Base-by-base conservation (phyloP, 2,113 vertebrate species). In the Morone chrysops region DNA sequence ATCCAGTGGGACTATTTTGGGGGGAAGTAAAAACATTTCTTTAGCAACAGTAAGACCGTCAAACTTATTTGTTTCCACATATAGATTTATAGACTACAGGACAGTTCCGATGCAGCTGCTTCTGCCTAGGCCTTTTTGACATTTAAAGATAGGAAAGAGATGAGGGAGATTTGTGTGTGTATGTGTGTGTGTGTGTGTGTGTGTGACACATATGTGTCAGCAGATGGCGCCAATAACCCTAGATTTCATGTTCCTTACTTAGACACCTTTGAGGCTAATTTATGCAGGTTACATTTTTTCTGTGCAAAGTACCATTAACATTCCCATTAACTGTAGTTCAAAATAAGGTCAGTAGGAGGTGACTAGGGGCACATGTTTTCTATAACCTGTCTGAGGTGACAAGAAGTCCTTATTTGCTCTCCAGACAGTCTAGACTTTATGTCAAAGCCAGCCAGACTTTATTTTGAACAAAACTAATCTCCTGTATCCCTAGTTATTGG, bases 221-320 rank as follows among this genome's bases (percentile, higher is more conserved):
- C 87, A 93, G 91, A 85, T 90, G 91, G 90, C 84, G 80, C 89
- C 71, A 89, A 17, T 18, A n/a, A 41, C 14, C 56, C 20, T 59
- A 22, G 4, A 70, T 88, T 68, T 41, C 7, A 47, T 9, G 50
- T 1, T 41, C 43, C n/a, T 20, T 1, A 2, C 17, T 67, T 25
- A 16, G 2, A 18, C 8, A 14, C 7, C 1, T 4, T 17, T 17
- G 20, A 22, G 66, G 13, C 36, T 50, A 5, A 63, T 62, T 38
- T 75, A 17, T 11, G 20, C 9, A 54, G 16, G 57, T n/a, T 65
- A 56, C 8, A 8, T 78, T 84, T 78, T 84, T 66, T 53, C 68
- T 40, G 1, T 50, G 12, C 11, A 2, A 53, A 17, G n/a, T 40
- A 18, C 5, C n/a, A 36, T 69, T n/a, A 22, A 36, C 40, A 75